Evolutionary conservation across 1,140 invertebrate species (phyloP).

Genomic region (Megathymus violae): DNA sequence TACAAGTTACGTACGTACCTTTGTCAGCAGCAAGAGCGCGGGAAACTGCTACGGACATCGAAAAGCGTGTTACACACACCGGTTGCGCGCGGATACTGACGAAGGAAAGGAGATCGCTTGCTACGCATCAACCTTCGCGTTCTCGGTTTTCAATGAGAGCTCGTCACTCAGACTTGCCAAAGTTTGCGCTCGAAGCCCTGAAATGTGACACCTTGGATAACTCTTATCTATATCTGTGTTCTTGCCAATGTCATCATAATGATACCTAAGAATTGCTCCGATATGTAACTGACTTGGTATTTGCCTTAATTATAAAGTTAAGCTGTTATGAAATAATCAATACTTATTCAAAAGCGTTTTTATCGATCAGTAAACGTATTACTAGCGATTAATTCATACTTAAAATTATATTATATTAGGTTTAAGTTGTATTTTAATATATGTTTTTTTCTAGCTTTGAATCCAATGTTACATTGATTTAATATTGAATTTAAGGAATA

Average conservation of each 20-base stretch:
- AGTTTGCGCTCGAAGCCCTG: conserved; percentile 42
- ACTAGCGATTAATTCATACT: no score
- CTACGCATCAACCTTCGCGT: conserved; percentile 2
- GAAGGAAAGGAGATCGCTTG: conserved; percentile 9
- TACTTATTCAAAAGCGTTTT: no score
- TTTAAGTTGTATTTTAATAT: no score
- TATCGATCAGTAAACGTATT: no score
- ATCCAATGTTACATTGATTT: no score
- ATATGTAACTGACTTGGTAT: no score
- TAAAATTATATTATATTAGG: no score
- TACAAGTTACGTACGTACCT: conserved; percentile 50
- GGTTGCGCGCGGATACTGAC: conserved; percentile 68
- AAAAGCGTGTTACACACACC: conserved; percentile 56
- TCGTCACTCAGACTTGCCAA: conserved; percentile 43
- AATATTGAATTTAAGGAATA: no score
- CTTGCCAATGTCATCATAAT: conserved; percentile 4
- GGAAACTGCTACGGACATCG: conserved; percentile 50
- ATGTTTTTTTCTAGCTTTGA: no score
- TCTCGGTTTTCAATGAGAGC: conserved; percentile 51
- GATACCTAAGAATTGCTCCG: no score
- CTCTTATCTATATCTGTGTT: neutral
- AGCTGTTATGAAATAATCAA: no score
- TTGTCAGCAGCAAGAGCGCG: conserved; percentile 48
- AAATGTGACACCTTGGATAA: conserved; percentile 36
- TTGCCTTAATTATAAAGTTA: no score